These are phyloP conservation scores for Zygothrica quintamaculata DNA, from an alignment of 2,888 invertebrate genomes.

Conservation along the genomic window DNA sequence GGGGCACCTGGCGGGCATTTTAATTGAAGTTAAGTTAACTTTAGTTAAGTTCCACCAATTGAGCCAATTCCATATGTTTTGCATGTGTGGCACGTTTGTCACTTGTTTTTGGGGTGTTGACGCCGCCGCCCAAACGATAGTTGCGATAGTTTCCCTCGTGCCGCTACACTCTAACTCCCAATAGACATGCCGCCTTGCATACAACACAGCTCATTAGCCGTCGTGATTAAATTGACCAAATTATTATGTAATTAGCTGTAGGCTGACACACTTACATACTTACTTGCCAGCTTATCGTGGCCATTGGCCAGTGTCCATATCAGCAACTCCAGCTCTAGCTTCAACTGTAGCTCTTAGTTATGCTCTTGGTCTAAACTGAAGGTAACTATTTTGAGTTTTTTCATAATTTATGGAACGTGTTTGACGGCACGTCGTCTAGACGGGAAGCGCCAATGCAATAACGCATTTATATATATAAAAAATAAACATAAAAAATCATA, in stretches of 20 bases:
- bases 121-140: conserved; percentile 44
- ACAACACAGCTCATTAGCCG: conserved; percentile 79
- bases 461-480: too few species aligned
- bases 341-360: conserved; percentile 8
- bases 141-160: conserved; percentile 49
- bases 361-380: conserved; percentile 20
- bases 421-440: conserved; percentile 49
- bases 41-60: conserved; percentile 46
- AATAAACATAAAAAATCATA: conserved; percentile 15
- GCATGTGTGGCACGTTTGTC: conserved; percentile 48
- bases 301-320: conserved; percentile 39
- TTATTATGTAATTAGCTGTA: conserved; percentile 82
- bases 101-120: conserved; percentile 50
- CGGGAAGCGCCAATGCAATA: conserved; percentile 58
- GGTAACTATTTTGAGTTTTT: conserved; percentile 42
- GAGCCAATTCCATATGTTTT: conserved; percentile 37
- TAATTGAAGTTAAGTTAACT: conserved; percentile 19
- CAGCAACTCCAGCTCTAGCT: conserved; percentile 1
- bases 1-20: conserved; percentile 75
- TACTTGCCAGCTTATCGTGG: conserved; percentile 31
- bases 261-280: conserved; percentile 71
- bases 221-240: conserved; percentile 79
- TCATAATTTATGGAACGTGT: conserved; percentile 62
- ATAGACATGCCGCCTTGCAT: conserved; percentile 54
- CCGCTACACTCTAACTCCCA: neutral